Evolutionary conservation across 2,113 vertebrate species (phyloP).

Genomic region (Sinocyclocheilus maitianheensis): DNA sequence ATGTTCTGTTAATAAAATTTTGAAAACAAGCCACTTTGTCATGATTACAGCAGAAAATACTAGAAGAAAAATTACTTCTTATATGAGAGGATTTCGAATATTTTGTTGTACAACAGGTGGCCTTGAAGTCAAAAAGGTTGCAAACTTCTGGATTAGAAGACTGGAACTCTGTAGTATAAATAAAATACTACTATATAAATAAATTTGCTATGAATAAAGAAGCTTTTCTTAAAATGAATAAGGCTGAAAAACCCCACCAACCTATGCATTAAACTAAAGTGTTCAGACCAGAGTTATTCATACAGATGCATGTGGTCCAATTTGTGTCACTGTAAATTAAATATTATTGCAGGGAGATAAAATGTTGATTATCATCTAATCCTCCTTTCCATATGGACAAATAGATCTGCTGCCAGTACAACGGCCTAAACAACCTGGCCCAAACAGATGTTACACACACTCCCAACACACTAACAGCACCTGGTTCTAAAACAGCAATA

Average conservation of each 20-base stretch:
- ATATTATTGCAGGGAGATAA: conserved; percentile 53
- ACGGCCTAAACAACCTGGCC: conserved; percentile 50
- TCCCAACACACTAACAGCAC: conserved; percentile 64
- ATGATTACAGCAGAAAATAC: too few relatives aligned
- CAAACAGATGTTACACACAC: conserved; percentile 73
- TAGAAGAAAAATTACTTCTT: too few relatives aligned
- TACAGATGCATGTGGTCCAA: neutral
- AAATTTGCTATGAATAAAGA: neutral
- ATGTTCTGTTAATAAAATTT: too few relatives aligned
- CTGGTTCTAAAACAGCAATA: conserved; percentile 64
- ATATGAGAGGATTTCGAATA: too few relatives aligned
- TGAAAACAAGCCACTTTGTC: too few relatives aligned
- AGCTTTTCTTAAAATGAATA: neutral
- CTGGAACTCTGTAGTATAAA: too few relatives aligned
- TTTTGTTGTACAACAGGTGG: too few relatives aligned
- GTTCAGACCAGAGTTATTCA: neutral
- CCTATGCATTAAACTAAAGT: neutral
- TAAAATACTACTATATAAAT: neutral
- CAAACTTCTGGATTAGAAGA: too few relatives aligned
- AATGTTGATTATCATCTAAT: conserved; percentile 66
- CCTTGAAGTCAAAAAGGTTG: too few relatives aligned
- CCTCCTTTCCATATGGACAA: conserved; percentile 74
- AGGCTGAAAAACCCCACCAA: too few relatives aligned
- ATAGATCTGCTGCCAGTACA: conserved; percentile 65
- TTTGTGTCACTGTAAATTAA: conserved; percentile 48